Percentiles rank a stretch among this genome's conserved stretches.
Evolutionary conservation across 2,113 vertebrate species (phyloP).

Genomic region (Muntiacus reevesi): DNA sequence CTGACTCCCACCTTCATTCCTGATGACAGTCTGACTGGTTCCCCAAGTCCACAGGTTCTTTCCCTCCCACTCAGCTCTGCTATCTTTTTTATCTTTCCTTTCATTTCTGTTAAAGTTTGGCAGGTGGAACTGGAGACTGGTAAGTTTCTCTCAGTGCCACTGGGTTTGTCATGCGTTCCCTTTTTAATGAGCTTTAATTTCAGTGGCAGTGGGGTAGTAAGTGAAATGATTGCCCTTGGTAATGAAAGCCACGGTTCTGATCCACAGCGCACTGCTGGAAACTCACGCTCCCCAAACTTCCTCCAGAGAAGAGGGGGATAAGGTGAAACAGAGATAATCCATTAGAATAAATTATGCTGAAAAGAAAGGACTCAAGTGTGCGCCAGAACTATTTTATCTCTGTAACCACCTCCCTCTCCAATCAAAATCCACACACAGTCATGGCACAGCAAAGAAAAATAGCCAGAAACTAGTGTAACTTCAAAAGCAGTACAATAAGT

Average conservation of each 20-base stretch:
- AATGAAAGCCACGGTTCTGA: neutral
- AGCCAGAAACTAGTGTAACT: neutral
- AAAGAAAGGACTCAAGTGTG: neutral
- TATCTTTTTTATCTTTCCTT: neutral
- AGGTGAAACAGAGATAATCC: neutral
- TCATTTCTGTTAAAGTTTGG: neutral
- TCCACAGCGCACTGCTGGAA: neutral
- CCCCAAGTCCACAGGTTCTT: neutral
- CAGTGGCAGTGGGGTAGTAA: neutral
- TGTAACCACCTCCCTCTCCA: neutral
- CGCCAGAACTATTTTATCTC: neutral
- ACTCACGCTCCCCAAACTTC: neutral
- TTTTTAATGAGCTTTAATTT: neutral
- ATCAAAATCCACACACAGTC: neutral
- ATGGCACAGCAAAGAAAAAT: neutral
- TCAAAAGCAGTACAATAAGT: neutral
- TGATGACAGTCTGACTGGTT: accelerated
- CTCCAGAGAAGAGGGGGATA: neutral
- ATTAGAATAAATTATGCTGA: neutral
- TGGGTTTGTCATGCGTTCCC: neutral
- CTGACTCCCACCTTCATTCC: neutral
- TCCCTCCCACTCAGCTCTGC: neutral
- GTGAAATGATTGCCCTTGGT: neutral
- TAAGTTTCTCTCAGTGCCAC: neutral
- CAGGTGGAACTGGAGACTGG: neutral